Conservation (phyloP, 2,888 invertebrate genomes). For the Apodemia duryi region DNA sequence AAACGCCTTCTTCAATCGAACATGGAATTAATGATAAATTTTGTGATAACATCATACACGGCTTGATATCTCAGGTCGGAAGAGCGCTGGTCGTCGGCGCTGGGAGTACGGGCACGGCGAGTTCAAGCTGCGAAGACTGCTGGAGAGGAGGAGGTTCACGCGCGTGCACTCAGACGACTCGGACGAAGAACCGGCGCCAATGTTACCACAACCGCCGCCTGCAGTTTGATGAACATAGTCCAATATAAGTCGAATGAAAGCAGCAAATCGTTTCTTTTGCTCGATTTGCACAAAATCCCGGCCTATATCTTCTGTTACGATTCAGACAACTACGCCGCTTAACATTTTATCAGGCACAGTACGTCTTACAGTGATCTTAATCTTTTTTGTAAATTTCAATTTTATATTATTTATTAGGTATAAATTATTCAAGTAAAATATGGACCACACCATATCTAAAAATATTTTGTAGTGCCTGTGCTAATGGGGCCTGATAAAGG, state of each 20-base stretch:
- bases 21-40: too few species aligned
- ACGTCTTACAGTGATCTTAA: too few species aligned
- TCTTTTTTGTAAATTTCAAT: too few species aligned
- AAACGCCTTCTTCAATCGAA: too few species aligned
- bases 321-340: neutral
- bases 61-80: constrained; percentile 52
- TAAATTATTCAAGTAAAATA: too few species aligned
- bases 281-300: neutral
- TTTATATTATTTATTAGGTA: too few species aligned
- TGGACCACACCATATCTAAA: too few species aligned
- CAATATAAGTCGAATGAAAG: neutral
- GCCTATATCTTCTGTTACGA: neutral
- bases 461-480: too few species aligned
- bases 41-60: neutral
- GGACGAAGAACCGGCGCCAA: constrained; percentile 81
- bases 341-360: neutral
- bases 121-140: constrained; percentile 82
- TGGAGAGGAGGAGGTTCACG: constrained; percentile 81
- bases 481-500: too few species aligned
- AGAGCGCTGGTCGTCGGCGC: constrained; percentile 57
- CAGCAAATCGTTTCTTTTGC: neutral
- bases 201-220: constrained; percentile 62
- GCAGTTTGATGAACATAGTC: constrained; percentile 27
- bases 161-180: constrained; percentile 83
- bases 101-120: constrained; percentile 75